phyloP scores from a whole-genome alignment of 2,797 vertebrate species.

The Ataeniobius toweri region DNA sequence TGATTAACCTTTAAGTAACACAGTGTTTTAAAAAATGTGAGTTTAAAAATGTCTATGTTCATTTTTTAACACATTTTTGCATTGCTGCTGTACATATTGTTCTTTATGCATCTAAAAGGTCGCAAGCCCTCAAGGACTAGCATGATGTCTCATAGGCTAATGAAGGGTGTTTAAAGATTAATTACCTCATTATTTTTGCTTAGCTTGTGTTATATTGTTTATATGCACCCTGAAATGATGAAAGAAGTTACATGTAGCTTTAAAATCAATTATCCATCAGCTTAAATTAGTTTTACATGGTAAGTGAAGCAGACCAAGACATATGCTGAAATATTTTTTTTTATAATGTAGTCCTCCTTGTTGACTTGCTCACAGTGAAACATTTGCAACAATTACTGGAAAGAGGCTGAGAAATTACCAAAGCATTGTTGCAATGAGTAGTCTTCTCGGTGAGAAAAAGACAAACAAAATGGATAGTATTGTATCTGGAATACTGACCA shows the following conservation, averaged over 20 bases:
- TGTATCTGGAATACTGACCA: not conserved
- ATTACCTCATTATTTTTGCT: slow-evolving; percentile 13
- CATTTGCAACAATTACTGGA: slow-evolving; percentile 54
- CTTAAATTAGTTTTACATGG: slow-evolving; percentile 47
- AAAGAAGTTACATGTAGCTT: slow-evolving; percentile 36
- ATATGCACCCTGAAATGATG: slow-evolving; percentile 40
- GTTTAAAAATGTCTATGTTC: not conserved
- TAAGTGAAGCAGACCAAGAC: slow-evolving; percentile 68
- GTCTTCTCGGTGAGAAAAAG: slow-evolving; percentile 28
- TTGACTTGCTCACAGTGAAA: not conserved
- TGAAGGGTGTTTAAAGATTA: slow-evolving; percentile 12
- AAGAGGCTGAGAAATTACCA: slow-evolving; percentile 55
- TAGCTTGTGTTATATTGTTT: slow-evolving; percentile 24
- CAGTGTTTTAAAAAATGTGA: not conserved
- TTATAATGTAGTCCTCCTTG: slow-evolving; percentile 61
- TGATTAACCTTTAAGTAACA: not conserved
- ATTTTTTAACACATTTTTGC: not conserved
- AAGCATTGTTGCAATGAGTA: slow-evolving; percentile 41
- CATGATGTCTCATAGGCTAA: not conserved
- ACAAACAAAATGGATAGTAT: not conserved
- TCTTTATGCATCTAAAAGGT: not conserved
- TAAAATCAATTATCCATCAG: slow-evolving; percentile 60
- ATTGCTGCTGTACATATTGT: not conserved
- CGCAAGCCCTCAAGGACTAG: not conserved
- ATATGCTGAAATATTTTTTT: slow-evolving; percentile 76